These are phyloP conservation scores for Cerastis rubricosa DNA, from an alignment of 2,888 invertebrate genomes.

Conservation along the genomic window DNA sequence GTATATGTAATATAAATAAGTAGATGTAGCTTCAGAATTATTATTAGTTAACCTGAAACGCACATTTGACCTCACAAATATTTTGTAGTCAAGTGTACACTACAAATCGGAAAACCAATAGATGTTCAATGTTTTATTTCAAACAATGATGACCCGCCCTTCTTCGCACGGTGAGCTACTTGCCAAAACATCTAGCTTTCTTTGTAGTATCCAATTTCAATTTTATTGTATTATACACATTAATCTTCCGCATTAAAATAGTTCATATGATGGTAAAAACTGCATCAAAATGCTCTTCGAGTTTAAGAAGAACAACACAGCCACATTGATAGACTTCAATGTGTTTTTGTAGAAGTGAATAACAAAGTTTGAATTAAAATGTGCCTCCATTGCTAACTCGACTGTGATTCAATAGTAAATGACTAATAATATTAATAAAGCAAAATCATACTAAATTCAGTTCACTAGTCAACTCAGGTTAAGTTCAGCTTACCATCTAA, in stretches of 20 bases:
- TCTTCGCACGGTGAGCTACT: neutral
- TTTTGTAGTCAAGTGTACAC: neutral
- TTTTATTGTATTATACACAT: neutral
- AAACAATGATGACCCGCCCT: neutral
- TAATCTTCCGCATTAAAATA: neutral
- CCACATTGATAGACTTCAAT: neutral
- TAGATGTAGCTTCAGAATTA: too few species aligned
- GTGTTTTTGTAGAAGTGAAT: neutral
- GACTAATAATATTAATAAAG: constrained; percentile 21
- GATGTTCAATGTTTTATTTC: neutral
- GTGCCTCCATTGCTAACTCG: constrained; percentile 2
- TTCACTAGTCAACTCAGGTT: constrained; percentile 44
- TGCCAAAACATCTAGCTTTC: neutral
- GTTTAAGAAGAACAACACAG: neutral
- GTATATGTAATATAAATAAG: too few species aligned
- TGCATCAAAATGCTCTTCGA: neutral
- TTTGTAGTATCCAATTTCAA: neutral
- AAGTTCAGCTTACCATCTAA: constrained; percentile 54
- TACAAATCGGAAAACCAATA: neutral
- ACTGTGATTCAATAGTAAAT: neutral
- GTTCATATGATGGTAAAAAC: neutral
- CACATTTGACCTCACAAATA: neutral
- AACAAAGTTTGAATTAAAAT: too few species aligned
- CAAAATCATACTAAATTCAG: constrained; percentile 37
- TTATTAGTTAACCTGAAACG: neutral